Base-by-base conservation (phyloP, 2,888 invertebrate species). In the Diarsia brunnea region DNA sequence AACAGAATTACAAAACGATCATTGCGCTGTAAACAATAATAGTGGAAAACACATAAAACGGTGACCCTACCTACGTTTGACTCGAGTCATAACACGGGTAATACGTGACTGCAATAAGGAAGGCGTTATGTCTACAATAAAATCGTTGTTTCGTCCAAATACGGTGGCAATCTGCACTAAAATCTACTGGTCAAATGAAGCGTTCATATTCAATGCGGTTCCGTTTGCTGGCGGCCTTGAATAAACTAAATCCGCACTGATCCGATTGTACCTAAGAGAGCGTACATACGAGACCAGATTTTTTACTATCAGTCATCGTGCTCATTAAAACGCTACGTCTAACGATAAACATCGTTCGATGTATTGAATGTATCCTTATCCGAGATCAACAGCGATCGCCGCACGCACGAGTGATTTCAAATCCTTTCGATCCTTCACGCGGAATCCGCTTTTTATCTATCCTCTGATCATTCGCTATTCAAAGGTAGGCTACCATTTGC, bases 401-500 rank as follows among this genome's bases (percentile, higher is more conserved):
- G 84, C 86, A 89, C 89, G 91, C 90, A 91, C 89, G 91, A 92
- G 88, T 91, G 89, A 87, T 89, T 90, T 89, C 89, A 90, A 90
- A 91, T 91, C 90, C 89, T 92, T 90, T 88, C 84, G 88, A 88
- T 91, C 88, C 88, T 89, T 88, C 89, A 86, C 90, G 89, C 87
- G 89, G 89, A 88, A 92, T 92, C 89, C 87, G 87, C 89, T 90
- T 92, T 92, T 92, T 93, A 92, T 90, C 90, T 87, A 89, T 91
- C 90, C 91, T 90, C 90, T 90, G 92, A 94, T 93, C 94, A 87
- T 86, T 75, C 45, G 76, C 84, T 86, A 87, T 86, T 86, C 87
- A 85, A 85, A 87, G 85, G 86, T 81, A 75, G 68, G 66, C 75
- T 82, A 80, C 77, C 77, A 88, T 84, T 86, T 88, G 84, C 84